These are phyloP conservation scores for Hetaerina americana DNA, from an alignment of 1,140 invertebrate genomes.

Conservation along the genomic window DNA sequence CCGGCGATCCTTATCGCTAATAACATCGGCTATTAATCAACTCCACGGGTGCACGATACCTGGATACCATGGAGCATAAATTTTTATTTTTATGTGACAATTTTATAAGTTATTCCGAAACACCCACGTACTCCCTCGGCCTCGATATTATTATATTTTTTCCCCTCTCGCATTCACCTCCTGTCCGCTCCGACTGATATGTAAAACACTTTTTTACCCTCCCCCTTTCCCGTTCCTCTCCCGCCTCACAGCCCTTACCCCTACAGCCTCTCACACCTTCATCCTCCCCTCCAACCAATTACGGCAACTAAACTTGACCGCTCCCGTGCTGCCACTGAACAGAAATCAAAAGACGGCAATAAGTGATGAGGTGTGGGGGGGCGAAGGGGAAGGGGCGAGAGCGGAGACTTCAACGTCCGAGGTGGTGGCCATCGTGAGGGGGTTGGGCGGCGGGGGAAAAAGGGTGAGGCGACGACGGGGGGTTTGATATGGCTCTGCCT, in stretches of 20 bases:
- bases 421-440: conserved; percentile 1
- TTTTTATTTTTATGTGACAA: too few species aligned
- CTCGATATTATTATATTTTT: not conserved
- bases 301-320: not conserved
- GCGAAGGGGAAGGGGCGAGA: not conserved
- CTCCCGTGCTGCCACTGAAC: not conserved
- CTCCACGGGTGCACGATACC: too few species aligned
- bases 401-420: not conserved
- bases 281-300: not conserved
- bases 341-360: too few species aligned
- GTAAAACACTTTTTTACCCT: not conserved
- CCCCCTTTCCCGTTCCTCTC: not conserved
- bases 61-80: too few species aligned
- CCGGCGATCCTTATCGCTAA: too few species aligned
- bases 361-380: not conserved
- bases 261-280: too few species aligned
- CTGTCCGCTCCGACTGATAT: too few species aligned
- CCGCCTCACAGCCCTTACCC: too few species aligned
- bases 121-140: not conserved
- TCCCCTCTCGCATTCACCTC: not conserved
- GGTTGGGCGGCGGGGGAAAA: not conserved
- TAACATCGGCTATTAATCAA: too few species aligned
- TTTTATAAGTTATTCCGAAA: not conserved
- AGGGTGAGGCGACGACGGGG: not conserved
- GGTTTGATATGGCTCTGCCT: not conserved